Percentiles rank a stretch among this genome's conserved stretches.
These are phyloP conservation scores for Rana temporaria DNA, from an alignment of 2,113 vertebrate species.

Conservation along the genomic window DNA sequence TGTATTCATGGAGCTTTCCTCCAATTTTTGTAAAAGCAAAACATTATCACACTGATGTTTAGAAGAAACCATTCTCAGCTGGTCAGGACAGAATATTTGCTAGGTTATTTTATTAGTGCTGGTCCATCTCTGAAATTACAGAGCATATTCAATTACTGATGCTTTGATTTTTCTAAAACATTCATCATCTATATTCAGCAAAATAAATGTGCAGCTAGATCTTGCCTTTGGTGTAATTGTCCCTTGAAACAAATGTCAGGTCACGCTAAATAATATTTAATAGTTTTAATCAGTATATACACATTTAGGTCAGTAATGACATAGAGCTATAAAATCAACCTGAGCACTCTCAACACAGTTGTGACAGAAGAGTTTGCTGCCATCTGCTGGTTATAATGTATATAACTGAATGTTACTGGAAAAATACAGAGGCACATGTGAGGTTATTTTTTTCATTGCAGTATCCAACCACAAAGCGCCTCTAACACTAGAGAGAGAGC, in stretches of 20 bases:
- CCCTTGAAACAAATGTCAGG: slow-evolving; percentile 15
- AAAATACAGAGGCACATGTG: not conserved
- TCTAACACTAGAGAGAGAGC: too few relatives aligned
- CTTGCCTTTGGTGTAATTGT: not conserved
- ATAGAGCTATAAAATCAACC: not conserved
- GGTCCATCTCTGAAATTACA: too few relatives aligned
- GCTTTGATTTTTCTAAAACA: too few relatives aligned
- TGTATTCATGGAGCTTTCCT: too few relatives aligned
- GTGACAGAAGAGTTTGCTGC: slow-evolving; percentile 4
- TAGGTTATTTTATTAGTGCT: too few relatives aligned
- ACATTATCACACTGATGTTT: too few relatives aligned
- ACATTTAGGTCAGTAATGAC: slow-evolving; percentile 11
- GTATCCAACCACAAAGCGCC: not conserved
- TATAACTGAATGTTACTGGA: not conserved
- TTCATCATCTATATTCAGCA: not conserved
- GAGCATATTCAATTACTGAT: too few relatives aligned
- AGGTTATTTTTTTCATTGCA: not conserved
- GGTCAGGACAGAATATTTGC: too few relatives aligned
- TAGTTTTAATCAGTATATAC: slow-evolving; percentile 1
- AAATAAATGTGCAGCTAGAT: not conserved
- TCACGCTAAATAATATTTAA: not conserved
- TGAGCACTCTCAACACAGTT: not conserved
- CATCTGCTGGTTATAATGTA: slow-evolving; percentile 15
- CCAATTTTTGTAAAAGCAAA: too few relatives aligned
- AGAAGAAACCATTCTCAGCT: too few relatives aligned